A percentile compares a stretch with the other conserved stretches of the same genome.
phyloP scores from a whole-genome alignment of 1,140 invertebrate species.

The Bathynomus jamesi region DNA sequence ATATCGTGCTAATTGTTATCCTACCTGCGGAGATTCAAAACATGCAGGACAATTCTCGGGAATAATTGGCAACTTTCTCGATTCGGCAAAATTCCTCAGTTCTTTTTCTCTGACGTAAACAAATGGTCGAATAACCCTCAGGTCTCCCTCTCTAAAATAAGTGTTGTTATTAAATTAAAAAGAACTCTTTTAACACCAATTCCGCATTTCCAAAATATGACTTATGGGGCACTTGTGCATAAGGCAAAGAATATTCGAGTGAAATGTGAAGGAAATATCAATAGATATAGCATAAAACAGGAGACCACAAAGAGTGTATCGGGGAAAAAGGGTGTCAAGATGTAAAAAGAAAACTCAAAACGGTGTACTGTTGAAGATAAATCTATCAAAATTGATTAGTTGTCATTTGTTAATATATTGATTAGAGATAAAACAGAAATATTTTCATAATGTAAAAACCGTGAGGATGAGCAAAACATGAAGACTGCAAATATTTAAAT shows the following conservation, averaged over 20 bases:
- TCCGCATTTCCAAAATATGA: not conserved
- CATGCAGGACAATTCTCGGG: constrained; percentile 55
- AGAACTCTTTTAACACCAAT: too few relatives aligned
- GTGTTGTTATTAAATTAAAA: too few relatives aligned
- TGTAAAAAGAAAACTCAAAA: too few relatives aligned
- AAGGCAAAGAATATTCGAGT: not conserved
- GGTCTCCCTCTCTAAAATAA: constrained; percentile 59
- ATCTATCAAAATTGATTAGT: too few relatives aligned
- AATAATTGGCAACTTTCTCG: constrained; percentile 58
- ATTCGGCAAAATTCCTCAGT: constrained; percentile 59
- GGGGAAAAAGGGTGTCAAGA: not conserved
- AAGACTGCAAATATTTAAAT: too few relatives aligned
- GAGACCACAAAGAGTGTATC: not conserved
- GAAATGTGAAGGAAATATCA: not conserved
- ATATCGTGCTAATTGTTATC: not conserved
- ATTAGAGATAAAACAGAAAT: too few relatives aligned
- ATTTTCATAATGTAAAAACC: too few relatives aligned
- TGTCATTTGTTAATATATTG: too few relatives aligned
- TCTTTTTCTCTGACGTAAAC: constrained; percentile 74
- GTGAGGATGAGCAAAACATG: too few relatives aligned
- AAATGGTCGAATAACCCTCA: constrained; percentile 77
- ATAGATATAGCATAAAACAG: not conserved
- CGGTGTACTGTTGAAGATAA: too few relatives aligned
- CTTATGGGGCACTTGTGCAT: not conserved
- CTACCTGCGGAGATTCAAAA: constrained; percentile 55